Conservation (phyloP, 2,888 invertebrate genomes). For the Nomada fucata region DNA sequence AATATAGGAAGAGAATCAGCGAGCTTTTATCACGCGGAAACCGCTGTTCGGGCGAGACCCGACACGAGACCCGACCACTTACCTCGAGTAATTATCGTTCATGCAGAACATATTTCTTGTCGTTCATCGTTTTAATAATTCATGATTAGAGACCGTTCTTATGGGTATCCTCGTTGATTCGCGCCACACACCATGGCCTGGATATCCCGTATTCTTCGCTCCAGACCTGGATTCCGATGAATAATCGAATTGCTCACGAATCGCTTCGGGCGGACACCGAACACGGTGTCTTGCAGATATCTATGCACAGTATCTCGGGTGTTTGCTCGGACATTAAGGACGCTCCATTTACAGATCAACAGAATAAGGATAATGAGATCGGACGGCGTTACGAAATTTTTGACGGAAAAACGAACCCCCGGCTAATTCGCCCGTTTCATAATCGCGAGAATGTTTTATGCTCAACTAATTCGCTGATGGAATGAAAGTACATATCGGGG, state of each 20-base stretch:
- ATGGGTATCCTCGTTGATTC: constrained; percentile 54
- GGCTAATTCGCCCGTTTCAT: neutral
- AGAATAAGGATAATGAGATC: constrained; percentile 44
- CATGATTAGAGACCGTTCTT: constrained; percentile 10
- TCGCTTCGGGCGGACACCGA: constrained; percentile 29
- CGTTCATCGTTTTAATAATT: constrained; percentile 2
- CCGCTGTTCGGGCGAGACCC: neutral
- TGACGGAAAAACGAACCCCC: neutral
- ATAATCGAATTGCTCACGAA: constrained; percentile 62
- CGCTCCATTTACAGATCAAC: constrained; percentile 17
- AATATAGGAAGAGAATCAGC: constrained; percentile 5
- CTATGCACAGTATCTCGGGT: constrained; percentile 6
- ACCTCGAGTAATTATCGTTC: neutral
- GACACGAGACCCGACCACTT: constrained; percentile 1
- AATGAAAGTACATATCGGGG: neutral
- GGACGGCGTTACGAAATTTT: constrained; percentile 25
- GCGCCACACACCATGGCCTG: constrained; percentile 50
- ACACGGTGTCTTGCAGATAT: constrained; percentile 31
- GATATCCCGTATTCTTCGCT: constrained; percentile 58
- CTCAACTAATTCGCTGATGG: neutral
- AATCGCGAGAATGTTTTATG: neutral
- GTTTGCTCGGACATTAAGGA: constrained; percentile 1
- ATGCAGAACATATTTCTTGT: neutral
- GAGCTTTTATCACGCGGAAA: neutral
- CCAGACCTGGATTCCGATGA: constrained; percentile 68